These are phyloP conservation scores for Meghimatium bilineatum DNA, from an alignment of 2,888 invertebrate genomes.

Conservation along the genomic window DNA sequence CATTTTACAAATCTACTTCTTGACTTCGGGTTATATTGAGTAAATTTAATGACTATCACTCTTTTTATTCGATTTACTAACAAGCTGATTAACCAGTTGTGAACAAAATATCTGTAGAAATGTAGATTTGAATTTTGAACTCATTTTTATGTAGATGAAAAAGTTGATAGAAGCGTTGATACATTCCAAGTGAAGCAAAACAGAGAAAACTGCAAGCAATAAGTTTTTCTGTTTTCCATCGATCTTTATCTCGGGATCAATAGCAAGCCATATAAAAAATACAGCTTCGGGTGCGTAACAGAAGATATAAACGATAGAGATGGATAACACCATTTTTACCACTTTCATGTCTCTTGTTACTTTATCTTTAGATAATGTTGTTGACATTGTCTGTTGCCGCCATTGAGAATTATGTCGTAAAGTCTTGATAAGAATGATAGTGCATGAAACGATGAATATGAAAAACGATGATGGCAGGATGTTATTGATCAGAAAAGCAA, in stretches of 20 bases:
- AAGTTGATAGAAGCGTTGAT: constrained; percentile 2
- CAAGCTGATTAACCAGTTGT: too few species aligned
- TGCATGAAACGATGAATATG: not conserved
- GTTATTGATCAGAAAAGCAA: not conserved
- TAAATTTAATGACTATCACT: too few species aligned
- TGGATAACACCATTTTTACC: not conserved
- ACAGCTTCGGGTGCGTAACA: not conserved
- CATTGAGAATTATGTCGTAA: not conserved
- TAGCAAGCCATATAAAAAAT: not conserved
- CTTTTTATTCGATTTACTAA: too few species aligned
- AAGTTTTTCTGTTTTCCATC: not conserved
- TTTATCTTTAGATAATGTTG: not conserved
- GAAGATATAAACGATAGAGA: not conserved
- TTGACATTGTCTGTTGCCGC: not conserved
- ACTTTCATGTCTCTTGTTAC: not conserved
- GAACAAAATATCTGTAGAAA: not conserved
- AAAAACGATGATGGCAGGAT: not conserved
- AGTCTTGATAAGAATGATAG: not conserved
- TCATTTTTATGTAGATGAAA: constrained; percentile 11
- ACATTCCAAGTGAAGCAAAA: not conserved
- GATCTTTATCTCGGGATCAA: not conserved
- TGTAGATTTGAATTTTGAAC: not conserved
- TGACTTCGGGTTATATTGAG: too few species aligned
- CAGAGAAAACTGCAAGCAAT: not conserved
- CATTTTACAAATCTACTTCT: too few species aligned